These are phyloP conservation scores for Phalacrocorax aristotelis DNA, from an alignment of 2,113 vertebrate species.

Conservation along the genomic window DNA sequence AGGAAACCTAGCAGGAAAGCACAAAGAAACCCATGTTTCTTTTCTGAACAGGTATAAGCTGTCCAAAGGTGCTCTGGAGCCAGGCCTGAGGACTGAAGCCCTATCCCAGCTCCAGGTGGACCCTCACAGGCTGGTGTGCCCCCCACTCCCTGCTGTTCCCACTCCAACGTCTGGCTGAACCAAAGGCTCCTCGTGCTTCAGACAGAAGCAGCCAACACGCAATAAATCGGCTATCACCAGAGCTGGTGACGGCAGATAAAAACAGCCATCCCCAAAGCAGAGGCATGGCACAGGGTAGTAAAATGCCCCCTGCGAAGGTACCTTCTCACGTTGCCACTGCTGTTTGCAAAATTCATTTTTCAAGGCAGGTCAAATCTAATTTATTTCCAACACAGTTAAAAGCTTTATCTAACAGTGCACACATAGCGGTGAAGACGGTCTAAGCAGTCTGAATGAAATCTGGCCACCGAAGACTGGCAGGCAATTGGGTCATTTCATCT, in stretches of 20 bases:
- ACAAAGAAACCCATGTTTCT: background rate
- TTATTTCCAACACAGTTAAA: background rate
- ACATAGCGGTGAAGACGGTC: background rate
- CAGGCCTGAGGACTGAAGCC: background rate
- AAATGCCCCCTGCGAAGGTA: background rate
- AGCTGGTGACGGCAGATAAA: background rate
- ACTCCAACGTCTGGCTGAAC: background rate
- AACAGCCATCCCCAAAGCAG: background rate
- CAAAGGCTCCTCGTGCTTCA: background rate
- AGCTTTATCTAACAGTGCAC: background rate
- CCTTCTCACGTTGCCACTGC: background rate
- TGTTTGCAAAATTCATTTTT: background rate
- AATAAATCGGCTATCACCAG: background rate
- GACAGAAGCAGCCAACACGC: background rate
- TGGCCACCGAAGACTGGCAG: background rate
- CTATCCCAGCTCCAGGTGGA: background rate
- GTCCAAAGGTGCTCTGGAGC: background rate
- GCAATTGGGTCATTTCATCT: background rate
- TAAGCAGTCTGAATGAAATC: background rate
- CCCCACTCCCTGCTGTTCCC: background rate
- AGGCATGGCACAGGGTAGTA: background rate
- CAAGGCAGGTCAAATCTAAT: background rate
- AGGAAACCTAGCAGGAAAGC: background rate
- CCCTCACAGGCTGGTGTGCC: background rate
- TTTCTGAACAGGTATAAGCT: background rate